Base-by-base conservation (phyloP, 2,113 vertebrate species). In the Gallinago undulata region DNA sequence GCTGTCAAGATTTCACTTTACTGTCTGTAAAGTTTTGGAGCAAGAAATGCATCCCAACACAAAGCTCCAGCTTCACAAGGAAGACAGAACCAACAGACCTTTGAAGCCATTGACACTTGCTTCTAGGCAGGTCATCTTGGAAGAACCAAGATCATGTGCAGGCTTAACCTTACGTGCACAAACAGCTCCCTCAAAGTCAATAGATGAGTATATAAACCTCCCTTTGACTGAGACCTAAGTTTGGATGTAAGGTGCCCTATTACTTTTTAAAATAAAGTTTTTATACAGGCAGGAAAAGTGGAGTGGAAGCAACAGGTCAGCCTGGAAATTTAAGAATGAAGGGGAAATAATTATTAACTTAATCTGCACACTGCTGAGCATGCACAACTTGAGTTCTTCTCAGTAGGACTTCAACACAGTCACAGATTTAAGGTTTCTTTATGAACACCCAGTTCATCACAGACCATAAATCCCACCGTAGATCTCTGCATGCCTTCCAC, bases 381-480 rank as follows among this genome's bases (percentile, higher is more conserved):
- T 63, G 57, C 64, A 84, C 8, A 14, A 83, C 60, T 88, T 70
- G 37, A 70, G 43, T 45, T 93, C 72, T 80, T 84, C 83, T 78
- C 48, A 48, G 88, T 5, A 81, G 66, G 81, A 87, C 74, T 91
- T 89, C 80, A 87, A 62, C 13, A 59, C 27, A 94, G 62, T 37
- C 57, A 91, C 9, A 78, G 48, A 84, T 87, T 91, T 84, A 87
- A 95, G 19, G 56, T 81, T 96, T 91, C 64, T 95, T 92, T 87
- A 75, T 68, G 84, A 94, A 89, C 55, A 82, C 7, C 11, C 66
- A 55, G 81, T 72, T 87, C 74, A 89, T 75, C 81, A 89, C 80
- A 95, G 77, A 75, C 48, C 53, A 64, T 84, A 95, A 94, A 93
- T 94, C 66, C 92, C 81, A 84, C 48, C 11, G 9, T 39, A 89